Base-by-base conservation (phyloP, 2,888 invertebrate genomes). In the Bombyx huttoni region DNA sequence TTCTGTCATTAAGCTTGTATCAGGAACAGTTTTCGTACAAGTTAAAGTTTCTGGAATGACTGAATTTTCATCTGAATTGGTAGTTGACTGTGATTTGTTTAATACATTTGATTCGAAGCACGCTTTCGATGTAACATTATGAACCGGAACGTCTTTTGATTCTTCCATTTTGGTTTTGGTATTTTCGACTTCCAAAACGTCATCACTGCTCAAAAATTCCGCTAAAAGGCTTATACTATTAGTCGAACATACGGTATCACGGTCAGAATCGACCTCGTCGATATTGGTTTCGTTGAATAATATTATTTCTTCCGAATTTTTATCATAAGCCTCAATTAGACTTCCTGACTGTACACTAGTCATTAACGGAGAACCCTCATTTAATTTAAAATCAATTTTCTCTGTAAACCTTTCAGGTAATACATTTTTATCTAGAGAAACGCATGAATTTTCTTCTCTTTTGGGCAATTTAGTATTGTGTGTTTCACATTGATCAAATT, bases 201-300 rank as follows among this genome's bases (percentile, higher is more conserved):
- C 40, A 10, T 40, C 40, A 7, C 40, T 12, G 12, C 12, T 7
- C 40, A 40, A 40, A 10, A 56, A 56, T 35, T 59, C 49, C 0
- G 53, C 50, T 13, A 58, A 46, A 5, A 63, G 52, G 33, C 52
- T 52, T 47, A 56, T 53, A 9, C 10, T 14, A 8, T 46, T 33
- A 12, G 34, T 34, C 12, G 14, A 13, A 13, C n/a, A 10, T 8
- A n/a, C 47, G 9, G n/a, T 7, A 9, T 51, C 13, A 13, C 35
- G 14, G 33, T 47, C 45, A 24, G 13, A 12, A 2, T 13, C 45
- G 8, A 34, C n/a, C 12, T 46, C n/a, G 12, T 51, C 48, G 3
- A 35, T 51, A n/a, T 33, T 51, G 13, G 35, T 40, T 40, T 40
- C 40, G 2, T 40, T 40, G 40, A 40, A 40, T 40, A 40, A 40